Conservation (phyloP, 2,797 vertebrate genomes). For the Poeciliopsis gracilis region DNA sequence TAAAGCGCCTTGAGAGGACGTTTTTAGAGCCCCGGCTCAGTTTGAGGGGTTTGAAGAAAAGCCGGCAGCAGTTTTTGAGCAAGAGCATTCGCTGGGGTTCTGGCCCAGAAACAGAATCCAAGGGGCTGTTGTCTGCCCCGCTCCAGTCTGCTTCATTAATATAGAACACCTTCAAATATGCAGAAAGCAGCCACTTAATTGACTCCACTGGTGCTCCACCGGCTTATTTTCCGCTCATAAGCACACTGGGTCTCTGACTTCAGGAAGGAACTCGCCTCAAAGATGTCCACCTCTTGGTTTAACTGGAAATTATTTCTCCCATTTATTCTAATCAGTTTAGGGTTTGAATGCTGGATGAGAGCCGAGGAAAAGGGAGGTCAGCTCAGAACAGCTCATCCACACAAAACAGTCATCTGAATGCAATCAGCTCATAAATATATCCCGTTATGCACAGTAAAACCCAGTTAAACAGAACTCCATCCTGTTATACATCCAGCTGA, state of each 20-base stretch:
- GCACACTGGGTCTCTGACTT: not conserved
- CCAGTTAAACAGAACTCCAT: not conserved
- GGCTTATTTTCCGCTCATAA: not conserved
- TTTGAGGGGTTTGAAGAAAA: not conserved
- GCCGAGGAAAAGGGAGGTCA: not conserved
- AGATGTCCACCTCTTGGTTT: not conserved
- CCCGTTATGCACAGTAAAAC: not conserved
- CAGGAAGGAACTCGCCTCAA: not conserved
- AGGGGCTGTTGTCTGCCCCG: not conserved
- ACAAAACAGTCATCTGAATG: not conserved
- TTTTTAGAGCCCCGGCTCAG: not conserved
- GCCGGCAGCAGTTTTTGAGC: not conserved
- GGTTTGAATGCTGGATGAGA: not conserved
- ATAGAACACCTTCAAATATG: slow-evolving; percentile 52
- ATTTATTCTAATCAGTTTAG: not conserved
- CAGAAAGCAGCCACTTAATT: slow-evolving; percentile 57
- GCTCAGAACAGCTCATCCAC: not conserved
- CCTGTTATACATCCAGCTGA: not conserved
- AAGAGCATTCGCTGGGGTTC: not conserved
- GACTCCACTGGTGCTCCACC: not conserved
- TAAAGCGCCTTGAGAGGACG: not conserved
- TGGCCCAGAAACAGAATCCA: not conserved
- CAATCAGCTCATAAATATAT: not conserved
- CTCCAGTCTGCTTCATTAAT: not conserved
- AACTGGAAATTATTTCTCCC: slow-evolving; percentile 1